phyloP scores from a whole-genome alignment of 2,888 invertebrate species.

The Saturnia pavonia region DNA sequence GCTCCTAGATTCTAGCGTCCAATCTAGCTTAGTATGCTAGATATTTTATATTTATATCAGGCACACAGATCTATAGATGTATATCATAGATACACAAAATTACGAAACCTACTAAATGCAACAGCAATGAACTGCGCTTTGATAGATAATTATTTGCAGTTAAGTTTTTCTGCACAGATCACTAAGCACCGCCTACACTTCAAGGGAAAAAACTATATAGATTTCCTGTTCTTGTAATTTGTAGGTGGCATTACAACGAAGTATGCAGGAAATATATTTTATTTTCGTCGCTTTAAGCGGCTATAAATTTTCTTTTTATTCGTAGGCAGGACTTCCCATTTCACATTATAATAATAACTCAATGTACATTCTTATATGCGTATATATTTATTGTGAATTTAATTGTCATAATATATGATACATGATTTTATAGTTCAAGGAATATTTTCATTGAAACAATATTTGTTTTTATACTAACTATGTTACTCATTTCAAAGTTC shows the following conservation, averaged over 20 bases:
- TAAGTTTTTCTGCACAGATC: neutral
- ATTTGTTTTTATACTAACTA: no score
- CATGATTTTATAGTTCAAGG: no score
- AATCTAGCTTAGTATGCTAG: no score
- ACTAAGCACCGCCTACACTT: neutral
- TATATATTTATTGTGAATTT: neutral
- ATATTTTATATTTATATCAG: no score
- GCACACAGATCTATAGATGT: neutral
- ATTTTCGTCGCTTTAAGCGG: slow-evolving; percentile 6
- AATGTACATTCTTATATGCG: neutral
- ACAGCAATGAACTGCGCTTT: neutral
- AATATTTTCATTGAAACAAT: no score
- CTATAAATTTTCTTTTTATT: slow-evolving; percentile 1
- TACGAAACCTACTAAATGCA: neutral
- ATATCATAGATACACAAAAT: neutral
- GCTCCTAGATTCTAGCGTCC: no score
- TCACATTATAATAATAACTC: neutral
- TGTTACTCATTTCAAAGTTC: neutral
- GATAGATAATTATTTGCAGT: neutral
- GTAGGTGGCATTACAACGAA: neutral
- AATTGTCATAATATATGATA: neutral
- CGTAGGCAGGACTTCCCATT: slow-evolving; percentile 3
- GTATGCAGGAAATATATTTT: slow-evolving; percentile 8
- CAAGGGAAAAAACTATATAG: neutral
- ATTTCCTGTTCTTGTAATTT: neutral